Evolutionary conservation across 2,113 vertebrate genomes (phyloP).

Genomic region (Tenrec ecaudatus): DNA sequence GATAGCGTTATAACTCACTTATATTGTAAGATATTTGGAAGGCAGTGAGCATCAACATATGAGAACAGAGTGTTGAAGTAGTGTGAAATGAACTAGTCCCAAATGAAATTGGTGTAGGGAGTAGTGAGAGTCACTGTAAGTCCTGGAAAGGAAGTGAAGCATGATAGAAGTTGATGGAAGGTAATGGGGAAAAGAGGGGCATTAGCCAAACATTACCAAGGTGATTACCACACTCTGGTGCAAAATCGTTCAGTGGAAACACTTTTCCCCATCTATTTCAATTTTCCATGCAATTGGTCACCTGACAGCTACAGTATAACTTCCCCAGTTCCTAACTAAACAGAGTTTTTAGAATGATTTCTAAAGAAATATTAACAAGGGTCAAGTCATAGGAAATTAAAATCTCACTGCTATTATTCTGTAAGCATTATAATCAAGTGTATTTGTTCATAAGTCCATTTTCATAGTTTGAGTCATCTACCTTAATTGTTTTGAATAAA

Average conservation of each 20-base stretch:
- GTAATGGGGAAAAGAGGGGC: conserved; percentile 76
- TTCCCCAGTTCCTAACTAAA: conserved; percentile 40
- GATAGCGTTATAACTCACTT: not conserved
- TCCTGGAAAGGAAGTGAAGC: conserved; percentile 59
- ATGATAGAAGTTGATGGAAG: conserved; percentile 74
- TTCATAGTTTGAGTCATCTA: not conserved
- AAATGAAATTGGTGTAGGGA: conserved; percentile 34
- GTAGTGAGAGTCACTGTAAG: not conserved
- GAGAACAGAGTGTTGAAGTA: conserved; percentile 43
- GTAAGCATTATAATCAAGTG: not conserved
- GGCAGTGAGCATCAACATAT: conserved; percentile 37
- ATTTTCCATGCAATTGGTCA: conserved; percentile 77
- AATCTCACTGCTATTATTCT: conserved; percentile 23
- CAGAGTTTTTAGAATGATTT: conserved; percentile 26
- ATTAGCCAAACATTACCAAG: conserved; percentile 75
- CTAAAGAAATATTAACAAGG: conserved; percentile 41
- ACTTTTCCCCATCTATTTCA: conserved; percentile 71
- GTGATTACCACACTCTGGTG: conserved; percentile 70
- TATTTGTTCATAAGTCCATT: not conserved
- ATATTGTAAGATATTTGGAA: conserved; percentile 41
- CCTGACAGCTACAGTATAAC: conserved; percentile 63
- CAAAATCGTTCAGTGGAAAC: conserved; percentile 55
- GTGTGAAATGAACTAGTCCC: conserved; percentile 58
- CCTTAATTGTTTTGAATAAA: not conserved
- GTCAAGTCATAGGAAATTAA: conserved; percentile 56